A percentile compares a stretch with the other conserved stretches of the same genome.
Evolutionary conservation across 2,113 vertebrate genomes (phyloP).

Genomic region (Elanoides forficatus): DNA sequence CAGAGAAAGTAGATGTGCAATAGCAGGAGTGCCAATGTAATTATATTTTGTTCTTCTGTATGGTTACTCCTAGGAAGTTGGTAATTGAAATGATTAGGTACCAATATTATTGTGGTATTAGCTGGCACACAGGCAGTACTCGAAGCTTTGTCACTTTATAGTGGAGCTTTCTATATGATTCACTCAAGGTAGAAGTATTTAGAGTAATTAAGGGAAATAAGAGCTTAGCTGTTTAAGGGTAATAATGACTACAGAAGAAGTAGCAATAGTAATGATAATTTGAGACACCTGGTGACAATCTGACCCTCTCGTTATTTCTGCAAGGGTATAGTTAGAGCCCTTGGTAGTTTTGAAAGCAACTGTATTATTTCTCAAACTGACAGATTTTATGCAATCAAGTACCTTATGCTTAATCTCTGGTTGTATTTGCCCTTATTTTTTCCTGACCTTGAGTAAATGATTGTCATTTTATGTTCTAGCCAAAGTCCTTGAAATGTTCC

Average conservation of each 20-base stretch:
- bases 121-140: not conserved
- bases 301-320: not conserved
- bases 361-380: slow-evolving; percentile 7
- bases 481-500: slow-evolving; percentile 54
- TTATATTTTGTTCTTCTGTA: slow-evolving; percentile 8
- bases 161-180: not conserved
- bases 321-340: not conserved
- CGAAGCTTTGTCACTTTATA: not conserved
- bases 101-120: not conserved
- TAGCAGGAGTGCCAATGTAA: slow-evolving; percentile 33
- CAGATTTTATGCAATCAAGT: slow-evolving; percentile 17
- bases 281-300: not conserved
- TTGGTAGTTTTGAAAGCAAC: not conserved
- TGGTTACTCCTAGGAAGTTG: not conserved
- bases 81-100: slow-evolving; percentile 49
- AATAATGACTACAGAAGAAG: not conserved
- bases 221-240: not conserved
- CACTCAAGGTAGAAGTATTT: not conserved
- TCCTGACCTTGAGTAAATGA: slow-evolving; percentile 52
- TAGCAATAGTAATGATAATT: not conserved
- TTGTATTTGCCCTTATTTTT: slow-evolving; percentile 38
- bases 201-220: not conserved
- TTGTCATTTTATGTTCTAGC: slow-evolving; percentile 59
- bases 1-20: not conserved
- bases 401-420: slow-evolving; percentile 27